Evolutionary conservation across 1,140 invertebrate species (phyloP).

Genomic region (Gonioctena quinquepunctata): DNA sequence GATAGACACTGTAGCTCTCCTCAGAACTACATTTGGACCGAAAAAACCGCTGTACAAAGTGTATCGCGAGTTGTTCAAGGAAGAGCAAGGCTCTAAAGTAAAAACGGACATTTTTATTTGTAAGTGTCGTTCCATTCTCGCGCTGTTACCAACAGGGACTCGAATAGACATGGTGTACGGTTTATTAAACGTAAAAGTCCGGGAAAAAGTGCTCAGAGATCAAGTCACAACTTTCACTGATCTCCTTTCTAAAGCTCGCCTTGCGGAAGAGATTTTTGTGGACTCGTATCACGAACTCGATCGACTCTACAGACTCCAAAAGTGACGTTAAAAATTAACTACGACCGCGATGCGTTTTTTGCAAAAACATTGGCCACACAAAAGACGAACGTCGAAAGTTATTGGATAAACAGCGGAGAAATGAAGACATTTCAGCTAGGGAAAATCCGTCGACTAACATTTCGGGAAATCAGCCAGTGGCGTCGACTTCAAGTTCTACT

Average conservation of each 20-base stretch:
- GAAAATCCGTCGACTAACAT: no score
- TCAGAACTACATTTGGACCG: no score
- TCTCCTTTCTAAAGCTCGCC: not conserved
- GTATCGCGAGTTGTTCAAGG: no score
- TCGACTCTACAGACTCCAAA: no score
- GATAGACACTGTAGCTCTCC: not conserved
- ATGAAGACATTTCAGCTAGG: no score
- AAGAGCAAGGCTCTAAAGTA: not conserved
- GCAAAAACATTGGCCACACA: no score
- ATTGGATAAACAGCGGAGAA: no score
- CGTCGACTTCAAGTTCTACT: not conserved
- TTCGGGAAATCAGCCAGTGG: not conserved
- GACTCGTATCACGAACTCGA: no score
- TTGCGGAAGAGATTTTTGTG: not conserved
- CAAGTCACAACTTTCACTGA: not conserved
- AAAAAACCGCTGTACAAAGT: no score
- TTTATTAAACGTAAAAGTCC: slow-evolving; percentile 11
- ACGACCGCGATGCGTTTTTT: no score
- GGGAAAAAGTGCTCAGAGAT: not conserved
- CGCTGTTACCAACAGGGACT: not conserved
- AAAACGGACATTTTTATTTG: slow-evolving; percentile 22
- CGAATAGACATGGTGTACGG: slow-evolving; percentile 18
- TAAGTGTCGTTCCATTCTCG: slow-evolving; percentile 7
- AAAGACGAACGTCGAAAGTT: no score
- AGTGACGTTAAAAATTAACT: no score